A percentile compares a stretch with the other conserved stretches of the same genome.
Conservation (phyloP, 2,888 invertebrate species). For the Corythucha ciliata region DNA sequence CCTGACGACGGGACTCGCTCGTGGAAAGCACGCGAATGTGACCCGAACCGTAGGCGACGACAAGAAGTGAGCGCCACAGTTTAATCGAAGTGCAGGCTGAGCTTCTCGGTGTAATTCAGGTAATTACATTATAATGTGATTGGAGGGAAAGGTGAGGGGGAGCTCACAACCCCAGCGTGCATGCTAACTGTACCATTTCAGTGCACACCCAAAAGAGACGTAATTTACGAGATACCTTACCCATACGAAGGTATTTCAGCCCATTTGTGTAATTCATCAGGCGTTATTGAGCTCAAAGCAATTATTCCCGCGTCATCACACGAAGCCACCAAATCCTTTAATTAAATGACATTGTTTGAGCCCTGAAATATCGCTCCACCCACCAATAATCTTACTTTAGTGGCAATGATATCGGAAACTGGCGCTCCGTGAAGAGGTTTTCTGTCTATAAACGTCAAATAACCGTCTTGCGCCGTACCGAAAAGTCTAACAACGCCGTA, state of each 20-base stretch:
- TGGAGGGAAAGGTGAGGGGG: too few species aligned
- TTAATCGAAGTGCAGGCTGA: constrained; percentile 35
- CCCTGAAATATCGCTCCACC: too few species aligned
- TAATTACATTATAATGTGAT: neutral
- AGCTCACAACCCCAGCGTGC: neutral
- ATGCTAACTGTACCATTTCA: too few species aligned
- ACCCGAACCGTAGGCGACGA: constrained; percentile 38
- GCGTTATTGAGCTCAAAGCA: constrained; percentile 35
- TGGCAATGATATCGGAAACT: constrained; percentile 34
- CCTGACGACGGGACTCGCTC: constrained; percentile 21
- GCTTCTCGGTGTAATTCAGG: constrained; percentile 31
- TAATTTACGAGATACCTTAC: too few species aligned
- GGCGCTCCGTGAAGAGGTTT: constrained; percentile 36
- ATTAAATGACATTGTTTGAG: too few species aligned
- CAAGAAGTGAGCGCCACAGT: constrained; percentile 34
- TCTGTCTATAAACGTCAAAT: constrained; percentile 35
- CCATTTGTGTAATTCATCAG: constrained; percentile 34
- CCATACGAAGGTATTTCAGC: constrained; percentile 32
- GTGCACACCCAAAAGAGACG: too few species aligned
- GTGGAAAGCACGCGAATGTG: constrained; percentile 36
- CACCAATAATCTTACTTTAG: too few species aligned
- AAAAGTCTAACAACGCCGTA: constrained; percentile 36
- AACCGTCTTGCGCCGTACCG: constrained; percentile 32
- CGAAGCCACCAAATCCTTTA: constrained; percentile 36
- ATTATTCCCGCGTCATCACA: constrained; percentile 37